Evolutionary conservation across 1,140 invertebrate species (phyloP).

Genomic region (Drosophila elegans): DNA sequence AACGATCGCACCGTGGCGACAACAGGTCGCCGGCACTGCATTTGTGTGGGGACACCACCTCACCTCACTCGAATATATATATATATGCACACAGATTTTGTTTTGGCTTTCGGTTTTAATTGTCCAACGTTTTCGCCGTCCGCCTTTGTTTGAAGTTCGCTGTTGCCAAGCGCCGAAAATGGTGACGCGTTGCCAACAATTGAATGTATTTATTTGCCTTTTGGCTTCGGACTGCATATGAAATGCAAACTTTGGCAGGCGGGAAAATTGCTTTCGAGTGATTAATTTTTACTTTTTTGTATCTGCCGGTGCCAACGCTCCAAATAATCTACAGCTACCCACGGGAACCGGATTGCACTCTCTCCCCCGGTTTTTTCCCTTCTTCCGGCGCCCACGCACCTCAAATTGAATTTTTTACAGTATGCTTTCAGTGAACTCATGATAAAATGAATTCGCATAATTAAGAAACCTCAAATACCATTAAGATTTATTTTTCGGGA

Average conservation of each 20-base stretch:
- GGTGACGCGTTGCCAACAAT: constrained; percentile 45
- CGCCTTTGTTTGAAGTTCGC: constrained; percentile 36
- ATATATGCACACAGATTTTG: constrained; percentile 24
- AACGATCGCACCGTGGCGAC: constrained; percentile 39
- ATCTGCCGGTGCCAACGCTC: constrained; percentile 24
- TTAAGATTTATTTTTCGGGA: too few relatives aligned
- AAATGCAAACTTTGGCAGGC: constrained; percentile 31
- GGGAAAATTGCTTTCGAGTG: constrained; percentile 9
- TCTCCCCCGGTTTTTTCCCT: background rate
- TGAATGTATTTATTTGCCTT: constrained; percentile 41
- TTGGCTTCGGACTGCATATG: constrained; percentile 37
- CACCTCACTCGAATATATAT: constrained; percentile 15
- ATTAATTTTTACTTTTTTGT: constrained; percentile 7
- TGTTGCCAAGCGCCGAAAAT: constrained; percentile 58
- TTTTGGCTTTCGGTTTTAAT: constrained; percentile 33
- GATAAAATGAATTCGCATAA: background rate
- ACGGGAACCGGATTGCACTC: constrained; percentile 22
- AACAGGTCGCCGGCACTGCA: constrained; percentile 38
- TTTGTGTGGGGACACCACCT: constrained; percentile 5
- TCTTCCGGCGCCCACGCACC: constrained; percentile 38
- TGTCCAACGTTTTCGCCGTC: constrained; percentile 27
- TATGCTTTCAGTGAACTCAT: background rate
- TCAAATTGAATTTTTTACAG: constrained; percentile 23
- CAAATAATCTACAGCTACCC: constrained; percentile 15
- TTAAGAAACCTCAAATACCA: too few relatives aligned